A percentile compares a stretch with the other conserved stretches of the same genome.
Conservation (phyloP, 2,113 vertebrate genomes). For the Gadus macrocephalus region DNA sequence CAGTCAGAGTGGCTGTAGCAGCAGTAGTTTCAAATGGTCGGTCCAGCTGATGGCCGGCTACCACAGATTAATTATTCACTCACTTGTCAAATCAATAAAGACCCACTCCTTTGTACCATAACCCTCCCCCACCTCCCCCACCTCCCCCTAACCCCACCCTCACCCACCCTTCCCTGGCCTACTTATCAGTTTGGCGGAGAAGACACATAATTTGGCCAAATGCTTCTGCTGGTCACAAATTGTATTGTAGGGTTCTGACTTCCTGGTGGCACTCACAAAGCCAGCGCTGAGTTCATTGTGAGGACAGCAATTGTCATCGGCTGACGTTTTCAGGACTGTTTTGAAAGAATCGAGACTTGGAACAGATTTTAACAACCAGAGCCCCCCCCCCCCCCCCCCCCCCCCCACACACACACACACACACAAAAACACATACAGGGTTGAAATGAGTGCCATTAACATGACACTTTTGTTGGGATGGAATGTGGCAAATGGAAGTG, state of each 20-base stretch:
- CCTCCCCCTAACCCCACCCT: neutral
- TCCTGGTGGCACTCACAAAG: slow-evolving; percentile 37
- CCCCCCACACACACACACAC: neutral
- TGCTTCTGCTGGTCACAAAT: too few relatives aligned
- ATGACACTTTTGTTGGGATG: slow-evolving; percentile 54
- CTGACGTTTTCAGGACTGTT: slow-evolving; percentile 55
- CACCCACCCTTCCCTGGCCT: slow-evolving; percentile 41
- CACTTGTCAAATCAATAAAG: slow-evolving; percentile 72
- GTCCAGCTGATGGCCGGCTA: slow-evolving; percentile 67
- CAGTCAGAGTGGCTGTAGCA: slow-evolving; percentile 14
- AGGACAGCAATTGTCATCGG: slow-evolving; percentile 40
- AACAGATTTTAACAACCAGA: slow-evolving; percentile 2
- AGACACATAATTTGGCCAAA: slow-evolving; percentile 18
- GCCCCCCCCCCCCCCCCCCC: neutral
- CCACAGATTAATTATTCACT: slow-evolving; percentile 70
- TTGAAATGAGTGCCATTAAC: slow-evolving; percentile 49
- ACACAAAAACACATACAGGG: slow-evolving; percentile 1
- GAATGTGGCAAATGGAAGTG: slow-evolving; percentile 46
- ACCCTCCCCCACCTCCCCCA: slow-evolving; percentile 52
- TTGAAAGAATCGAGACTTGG: slow-evolving; percentile 48
- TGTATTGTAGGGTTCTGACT: slow-evolving; percentile 23
- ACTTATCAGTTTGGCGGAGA: slow-evolving; percentile 54
- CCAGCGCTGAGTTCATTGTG: slow-evolving; percentile 41
- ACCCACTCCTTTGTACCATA: slow-evolving; percentile 57
- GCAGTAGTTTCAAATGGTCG: slow-evolving; percentile 33